Conservation (phyloP, 2,888 invertebrate genomes). For the Automeris io region DNA sequence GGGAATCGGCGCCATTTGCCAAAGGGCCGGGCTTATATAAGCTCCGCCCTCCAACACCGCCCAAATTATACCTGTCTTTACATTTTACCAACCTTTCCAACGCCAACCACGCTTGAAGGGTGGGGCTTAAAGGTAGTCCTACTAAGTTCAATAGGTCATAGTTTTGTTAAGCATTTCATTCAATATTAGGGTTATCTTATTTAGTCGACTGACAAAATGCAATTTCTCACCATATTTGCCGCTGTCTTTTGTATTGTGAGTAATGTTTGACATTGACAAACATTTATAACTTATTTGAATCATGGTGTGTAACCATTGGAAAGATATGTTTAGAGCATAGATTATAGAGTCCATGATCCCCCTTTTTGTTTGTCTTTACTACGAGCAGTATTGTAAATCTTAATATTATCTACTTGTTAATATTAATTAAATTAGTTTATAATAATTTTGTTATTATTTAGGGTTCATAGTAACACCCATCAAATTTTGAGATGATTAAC, state of each 20-base stretch:
- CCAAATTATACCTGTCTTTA: constrained; percentile 45
- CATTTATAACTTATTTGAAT: too few species aligned
- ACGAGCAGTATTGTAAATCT: too few species aligned
- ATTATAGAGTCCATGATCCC: too few species aligned
- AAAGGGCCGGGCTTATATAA: constrained; percentile 49
- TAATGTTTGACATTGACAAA: not conserved
- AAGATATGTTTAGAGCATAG: too few species aligned
- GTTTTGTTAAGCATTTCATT: constrained; percentile 3
- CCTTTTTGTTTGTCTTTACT: too few species aligned
- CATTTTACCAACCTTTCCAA: constrained; percentile 53
- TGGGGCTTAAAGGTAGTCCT: constrained; percentile 36
- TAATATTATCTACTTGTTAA: too few species aligned
- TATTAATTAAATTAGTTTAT: too few species aligned
- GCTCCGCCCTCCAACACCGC: constrained; percentile 52
- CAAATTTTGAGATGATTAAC: too few species aligned
- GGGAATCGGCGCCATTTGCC: constrained; percentile 69
- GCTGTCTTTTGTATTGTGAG: not conserved
- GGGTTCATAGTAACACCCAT: too few species aligned
- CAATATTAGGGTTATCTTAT: not conserved
- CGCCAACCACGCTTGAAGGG: constrained; percentile 39
- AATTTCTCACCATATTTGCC: not conserved
- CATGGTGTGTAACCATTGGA: too few species aligned
- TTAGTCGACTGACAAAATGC: not conserved
- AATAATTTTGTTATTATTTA: too few species aligned
- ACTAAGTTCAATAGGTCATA: constrained; percentile 22